Conservation (phyloP, 2,113 vertebrate genomes). For the Suricata suricatta region DNA sequence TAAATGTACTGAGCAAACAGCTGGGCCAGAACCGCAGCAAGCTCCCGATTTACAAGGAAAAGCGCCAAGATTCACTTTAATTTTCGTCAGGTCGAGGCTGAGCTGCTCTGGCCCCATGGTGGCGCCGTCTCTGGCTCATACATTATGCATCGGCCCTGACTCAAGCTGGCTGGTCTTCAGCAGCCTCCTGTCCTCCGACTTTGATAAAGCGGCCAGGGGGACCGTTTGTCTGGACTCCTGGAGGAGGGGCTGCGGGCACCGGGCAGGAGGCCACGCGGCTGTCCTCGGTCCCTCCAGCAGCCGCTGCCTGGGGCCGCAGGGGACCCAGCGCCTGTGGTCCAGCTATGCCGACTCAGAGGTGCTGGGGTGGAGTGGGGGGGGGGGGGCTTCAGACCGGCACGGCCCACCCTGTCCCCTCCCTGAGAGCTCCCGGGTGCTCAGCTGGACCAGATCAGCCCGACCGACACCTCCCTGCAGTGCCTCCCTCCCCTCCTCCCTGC, state of each 20-base stretch:
- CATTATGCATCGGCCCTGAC: not conserved
- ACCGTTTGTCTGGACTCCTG: too few species aligned
- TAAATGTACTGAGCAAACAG: not conserved
- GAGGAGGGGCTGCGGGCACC: not conserved
- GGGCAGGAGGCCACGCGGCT: not conserved
- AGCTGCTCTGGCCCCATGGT: rapidly evolving
- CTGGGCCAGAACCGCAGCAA: rapidly evolving
- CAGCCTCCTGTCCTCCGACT: not conserved
- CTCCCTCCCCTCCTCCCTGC: too few species aligned
- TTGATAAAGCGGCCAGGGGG: not conserved
- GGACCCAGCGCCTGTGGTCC: too few species aligned
- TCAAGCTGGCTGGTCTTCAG: not conserved
- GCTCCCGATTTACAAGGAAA: not conserved
- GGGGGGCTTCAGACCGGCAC: not conserved
- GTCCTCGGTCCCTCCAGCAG: too few species aligned
- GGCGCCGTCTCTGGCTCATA: not conserved
- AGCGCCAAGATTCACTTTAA: rapidly evolving
- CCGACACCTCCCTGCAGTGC: not conserved
- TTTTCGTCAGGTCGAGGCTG: not conserved
- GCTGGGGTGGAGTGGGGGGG: rapidly evolving
- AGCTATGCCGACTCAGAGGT: not conserved
- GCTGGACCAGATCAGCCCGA: too few species aligned
- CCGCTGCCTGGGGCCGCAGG: not conserved
- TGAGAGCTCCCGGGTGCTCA: not conserved
- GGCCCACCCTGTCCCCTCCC: not conserved